Evolutionary conservation across 2,888 invertebrate genomes (phyloP).

Genomic region (Amphipyra berbera): DNA sequence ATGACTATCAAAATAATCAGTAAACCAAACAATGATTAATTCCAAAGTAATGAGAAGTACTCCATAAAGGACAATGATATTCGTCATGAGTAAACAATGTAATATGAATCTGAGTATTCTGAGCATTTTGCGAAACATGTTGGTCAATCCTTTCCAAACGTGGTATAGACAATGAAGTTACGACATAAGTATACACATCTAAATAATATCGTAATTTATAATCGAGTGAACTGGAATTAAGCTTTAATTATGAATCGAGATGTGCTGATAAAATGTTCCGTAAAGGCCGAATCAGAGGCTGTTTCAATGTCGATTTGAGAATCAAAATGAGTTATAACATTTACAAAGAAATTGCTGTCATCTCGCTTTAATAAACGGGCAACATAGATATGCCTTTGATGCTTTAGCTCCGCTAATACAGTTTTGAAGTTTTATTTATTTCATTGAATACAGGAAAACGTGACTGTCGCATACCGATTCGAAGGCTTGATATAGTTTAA

Average conservation of each 20-base stretch:
- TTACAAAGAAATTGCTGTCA: too few relatives aligned
- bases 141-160: constrained; percentile 62
- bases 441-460: constrained; percentile 20
- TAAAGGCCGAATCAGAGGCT: constrained; percentile 23
- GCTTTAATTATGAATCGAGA: constrained; percentile 38
- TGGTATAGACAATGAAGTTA: constrained; percentile 58
- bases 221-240: constrained; percentile 36
- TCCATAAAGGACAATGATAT: constrained; percentile 54
- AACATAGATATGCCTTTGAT: too few relatives aligned
- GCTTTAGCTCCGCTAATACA: too few relatives aligned
- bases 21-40: constrained; percentile 51
- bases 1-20: constrained; percentile 28
- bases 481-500: constrained; percentile 9
- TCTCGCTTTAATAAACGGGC: too few relatives aligned
- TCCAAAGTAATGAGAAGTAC: constrained; percentile 59
- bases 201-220: constrained; percentile 45
- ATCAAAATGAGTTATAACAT: not conserved
- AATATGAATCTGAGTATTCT: constrained; percentile 44
- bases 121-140: constrained; percentile 64
- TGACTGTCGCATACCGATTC: constrained; percentile 9
- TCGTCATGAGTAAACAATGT: constrained; percentile 61
- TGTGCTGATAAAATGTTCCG: constrained; percentile 30
- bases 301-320: not conserved
- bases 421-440: too few relatives aligned
- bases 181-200: constrained; percentile 44